These are phyloP conservation scores for Tortrix viridana DNA, from an alignment of 2,888 invertebrate species.

Conservation along the genomic window DNA sequence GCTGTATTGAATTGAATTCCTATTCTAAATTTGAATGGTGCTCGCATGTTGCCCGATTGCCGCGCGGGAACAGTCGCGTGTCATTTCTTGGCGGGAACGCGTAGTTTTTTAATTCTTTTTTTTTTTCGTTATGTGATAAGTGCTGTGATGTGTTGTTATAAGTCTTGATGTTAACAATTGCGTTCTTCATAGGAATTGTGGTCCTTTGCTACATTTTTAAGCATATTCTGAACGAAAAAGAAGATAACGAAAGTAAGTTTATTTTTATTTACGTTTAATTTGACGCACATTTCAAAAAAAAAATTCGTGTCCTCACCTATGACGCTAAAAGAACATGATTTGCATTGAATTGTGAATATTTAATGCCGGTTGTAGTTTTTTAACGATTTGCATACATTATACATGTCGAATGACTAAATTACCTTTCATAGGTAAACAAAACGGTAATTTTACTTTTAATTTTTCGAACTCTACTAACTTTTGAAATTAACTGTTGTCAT, in stretches of 20 bases:
- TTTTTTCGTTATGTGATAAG: conserved; percentile 54
- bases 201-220: conserved; percentile 60
- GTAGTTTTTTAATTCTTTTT: conserved; percentile 47
- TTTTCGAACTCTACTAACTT: not conserved
- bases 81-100: conserved; percentile 68
- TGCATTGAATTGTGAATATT: conserved; percentile 37
- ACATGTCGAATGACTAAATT: conserved; percentile 28
- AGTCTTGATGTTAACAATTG: conserved; percentile 65
- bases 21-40: conserved; percentile 42
- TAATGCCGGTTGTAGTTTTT: conserved; percentile 22
- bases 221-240: conserved; percentile 46
- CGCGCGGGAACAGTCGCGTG: conserved; percentile 59
- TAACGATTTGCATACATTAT: conserved; percentile 29
- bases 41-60: conserved; percentile 35
- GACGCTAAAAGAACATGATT: conserved; percentile 34
- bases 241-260: conserved; percentile 53
- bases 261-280: conserved; percentile 17
- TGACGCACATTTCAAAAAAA: conserved; percentile 6
- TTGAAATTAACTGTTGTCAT: not conserved
- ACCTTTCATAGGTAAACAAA: conserved; percentile 8
- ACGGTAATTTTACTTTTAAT: not conserved
- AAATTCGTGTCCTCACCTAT: conserved; percentile 5
- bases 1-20: conserved; percentile 39
- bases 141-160: conserved; percentile 70
- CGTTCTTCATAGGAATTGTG: conserved; percentile 57